Evolutionary conservation across 2,888 invertebrate species (phyloP).

Genomic region (Platycnemis pennipes): DNA sequence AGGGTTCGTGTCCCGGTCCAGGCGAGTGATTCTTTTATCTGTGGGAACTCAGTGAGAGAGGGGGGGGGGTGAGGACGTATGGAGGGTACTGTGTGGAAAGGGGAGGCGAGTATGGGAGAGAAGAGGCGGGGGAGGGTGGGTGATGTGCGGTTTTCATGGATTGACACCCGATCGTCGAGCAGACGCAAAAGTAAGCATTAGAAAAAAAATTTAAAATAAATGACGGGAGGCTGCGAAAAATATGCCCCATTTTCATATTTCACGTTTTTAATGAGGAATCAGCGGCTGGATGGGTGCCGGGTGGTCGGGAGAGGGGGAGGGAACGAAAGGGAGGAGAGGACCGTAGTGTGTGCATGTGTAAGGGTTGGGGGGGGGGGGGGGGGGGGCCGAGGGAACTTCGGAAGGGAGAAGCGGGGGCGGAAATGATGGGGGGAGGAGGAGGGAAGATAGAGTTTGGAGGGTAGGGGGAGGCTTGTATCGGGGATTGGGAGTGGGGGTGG

Average conservation of each 20-base stretch:
- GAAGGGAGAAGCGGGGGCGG: too few relatives aligned
- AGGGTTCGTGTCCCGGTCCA: too few relatives aligned
- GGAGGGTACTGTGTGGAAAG: not conserved
- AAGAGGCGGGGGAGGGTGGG: not conserved
- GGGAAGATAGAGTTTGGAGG: too few relatives aligned
- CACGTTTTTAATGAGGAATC: conserved; percentile 67
- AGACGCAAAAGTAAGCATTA: conserved; percentile 24
- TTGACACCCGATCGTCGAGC: conserved; percentile 56
- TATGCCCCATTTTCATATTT: conserved; percentile 51
- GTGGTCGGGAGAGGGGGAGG: not conserved
- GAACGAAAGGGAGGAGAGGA: not conserved
- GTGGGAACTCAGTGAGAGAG: too few relatives aligned
- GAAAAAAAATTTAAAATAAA: not conserved
- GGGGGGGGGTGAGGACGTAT: too few relatives aligned
- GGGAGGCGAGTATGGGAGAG: not conserved
- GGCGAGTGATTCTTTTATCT: too few relatives aligned
- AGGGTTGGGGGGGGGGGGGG: not conserved
- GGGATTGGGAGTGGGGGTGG: not conserved
- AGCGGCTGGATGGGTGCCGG: not conserved
- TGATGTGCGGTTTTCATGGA: not conserved
- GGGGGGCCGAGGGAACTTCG: not conserved
- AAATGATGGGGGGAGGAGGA: too few relatives aligned
- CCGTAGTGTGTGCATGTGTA: too few relatives aligned
- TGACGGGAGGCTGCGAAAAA: not conserved
- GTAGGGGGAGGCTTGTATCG: too few relatives aligned